phyloP scores from a whole-genome alignment of 1,140 invertebrate species.

The Lethocerus indicus region DNA sequence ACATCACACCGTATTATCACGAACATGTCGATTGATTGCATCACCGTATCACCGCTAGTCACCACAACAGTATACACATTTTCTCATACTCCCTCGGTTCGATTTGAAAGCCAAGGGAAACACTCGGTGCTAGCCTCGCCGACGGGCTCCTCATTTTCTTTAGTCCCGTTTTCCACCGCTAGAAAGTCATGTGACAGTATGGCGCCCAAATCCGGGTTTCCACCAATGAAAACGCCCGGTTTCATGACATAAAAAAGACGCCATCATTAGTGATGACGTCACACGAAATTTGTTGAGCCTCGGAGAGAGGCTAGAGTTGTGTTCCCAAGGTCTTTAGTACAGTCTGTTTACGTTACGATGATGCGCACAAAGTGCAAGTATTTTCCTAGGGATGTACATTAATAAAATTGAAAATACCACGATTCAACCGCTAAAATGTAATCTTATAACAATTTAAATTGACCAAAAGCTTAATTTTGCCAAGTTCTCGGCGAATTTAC shows the following conservation, averaged over 20 bases:
- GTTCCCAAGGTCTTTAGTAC: conserved; percentile 13
- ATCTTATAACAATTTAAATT: no score
- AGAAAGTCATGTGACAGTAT: conserved; percentile 9
- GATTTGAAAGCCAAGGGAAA: conserved; percentile 9
- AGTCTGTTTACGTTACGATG: no score
- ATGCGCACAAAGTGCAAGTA: no score
- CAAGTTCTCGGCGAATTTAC: no score
- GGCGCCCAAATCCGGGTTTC: neutral
- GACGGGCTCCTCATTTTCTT: neutral
- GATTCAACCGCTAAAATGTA: no score
- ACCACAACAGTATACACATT: neutral
- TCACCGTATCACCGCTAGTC: neutral
- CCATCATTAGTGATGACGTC: conserved; percentile 9
- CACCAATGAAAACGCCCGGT: conserved; percentile 3
- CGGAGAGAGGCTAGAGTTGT: conserved; percentile 6
- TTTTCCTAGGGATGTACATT: no score
- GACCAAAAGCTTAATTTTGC: no score
- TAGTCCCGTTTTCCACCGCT: conserved; percentile 2
- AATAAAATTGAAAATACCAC: no score
- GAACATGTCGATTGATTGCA: neutral
- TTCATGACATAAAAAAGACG: conserved; percentile 7
- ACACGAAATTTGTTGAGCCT: neutral
- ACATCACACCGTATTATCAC: neutral
- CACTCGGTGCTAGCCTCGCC: conserved; percentile 3
- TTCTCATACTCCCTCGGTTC: neutral